These are phyloP conservation scores for Cyprinella venusta DNA, from an alignment of 2,797 vertebrate species.

Conservation along the genomic window DNA sequence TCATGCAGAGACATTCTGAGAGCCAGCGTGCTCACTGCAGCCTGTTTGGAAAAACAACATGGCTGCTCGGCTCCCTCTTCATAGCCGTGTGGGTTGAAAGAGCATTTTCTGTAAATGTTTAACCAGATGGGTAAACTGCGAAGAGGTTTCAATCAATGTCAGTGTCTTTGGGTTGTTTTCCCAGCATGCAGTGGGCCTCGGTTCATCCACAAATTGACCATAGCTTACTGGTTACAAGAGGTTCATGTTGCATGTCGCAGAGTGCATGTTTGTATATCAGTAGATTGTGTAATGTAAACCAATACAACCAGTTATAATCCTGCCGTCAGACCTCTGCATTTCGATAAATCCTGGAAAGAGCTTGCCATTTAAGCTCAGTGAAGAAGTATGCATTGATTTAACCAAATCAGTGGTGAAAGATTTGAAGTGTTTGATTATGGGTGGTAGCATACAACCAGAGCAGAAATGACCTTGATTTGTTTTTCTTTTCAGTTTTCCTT, in stretches of 20 bases:
- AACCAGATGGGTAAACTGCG: constrained; percentile 55
- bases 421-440: constrained; percentile 8
- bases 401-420: constrained; percentile 3
- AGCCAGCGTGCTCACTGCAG: constrained; percentile 40
- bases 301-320: constrained; percentile 22
- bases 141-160: constrained; percentile 58
- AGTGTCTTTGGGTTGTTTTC: constrained; percentile 53
- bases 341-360: constrained; percentile 22
- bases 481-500: background rate
- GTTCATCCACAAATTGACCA: constrained; percentile 6
- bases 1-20: constrained; percentile 45
- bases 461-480: background rate
- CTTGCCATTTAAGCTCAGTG: constrained; percentile 7
- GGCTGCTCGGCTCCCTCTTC: constrained; percentile 36
- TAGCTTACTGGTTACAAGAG: constrained; percentile 17
- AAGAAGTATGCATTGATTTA: constrained; percentile 24
- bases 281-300: constrained; percentile 27
- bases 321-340: constrained; percentile 15
- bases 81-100: constrained; percentile 32
- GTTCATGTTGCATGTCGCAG: constrained; percentile 19
- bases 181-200: constrained; percentile 28
- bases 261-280: constrained; percentile 27
- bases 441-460: constrained; percentile 1
- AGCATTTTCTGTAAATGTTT: constrained; percentile 57
- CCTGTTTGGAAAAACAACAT: constrained; percentile 54